phyloP scores from a whole-genome alignment of 2,797 vertebrate genomes.

The Alfaro cultratus region DNA sequence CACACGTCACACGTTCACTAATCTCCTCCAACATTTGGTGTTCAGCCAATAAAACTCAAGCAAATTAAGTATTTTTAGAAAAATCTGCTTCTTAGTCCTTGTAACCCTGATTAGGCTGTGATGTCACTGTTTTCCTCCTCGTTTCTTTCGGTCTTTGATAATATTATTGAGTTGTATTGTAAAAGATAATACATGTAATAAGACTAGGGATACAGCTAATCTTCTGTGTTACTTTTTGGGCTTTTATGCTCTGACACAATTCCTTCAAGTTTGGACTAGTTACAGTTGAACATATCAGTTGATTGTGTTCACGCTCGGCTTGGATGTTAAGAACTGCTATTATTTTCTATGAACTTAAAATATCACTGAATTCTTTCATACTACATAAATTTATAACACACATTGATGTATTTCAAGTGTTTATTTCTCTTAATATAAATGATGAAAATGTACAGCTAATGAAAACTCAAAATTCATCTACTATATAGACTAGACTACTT shows the following conservation, averaged over 20 bases:
- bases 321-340: not conserved
- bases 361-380: not conserved
- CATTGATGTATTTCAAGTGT: not conserved
- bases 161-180: conserved; percentile 20
- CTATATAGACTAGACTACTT: not conserved
- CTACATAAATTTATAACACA: not conserved
- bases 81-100: conserved; percentile 66
- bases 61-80: conserved; percentile 75
- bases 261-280: not conserved
- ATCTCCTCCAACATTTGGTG: conserved; percentile 32
- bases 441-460: not conserved
- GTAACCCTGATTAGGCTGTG: conserved; percentile 55
- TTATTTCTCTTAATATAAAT: not conserved
- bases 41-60: conserved; percentile 60
- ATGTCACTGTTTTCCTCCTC: conserved; percentile 24
- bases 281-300: not conserved
- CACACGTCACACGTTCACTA: conserved; percentile 39
- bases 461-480: not conserved
- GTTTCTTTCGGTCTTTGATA: conserved; percentile 22
- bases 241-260: not conserved
- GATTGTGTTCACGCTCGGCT: not conserved
- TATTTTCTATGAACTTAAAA: not conserved
- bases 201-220: not conserved
- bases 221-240: conserved; percentile 16
- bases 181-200: not conserved